Evolutionary conservation across 1,140 invertebrate genomes (phyloP).

Genomic region (Aporrectodea caliginosa): DNA sequence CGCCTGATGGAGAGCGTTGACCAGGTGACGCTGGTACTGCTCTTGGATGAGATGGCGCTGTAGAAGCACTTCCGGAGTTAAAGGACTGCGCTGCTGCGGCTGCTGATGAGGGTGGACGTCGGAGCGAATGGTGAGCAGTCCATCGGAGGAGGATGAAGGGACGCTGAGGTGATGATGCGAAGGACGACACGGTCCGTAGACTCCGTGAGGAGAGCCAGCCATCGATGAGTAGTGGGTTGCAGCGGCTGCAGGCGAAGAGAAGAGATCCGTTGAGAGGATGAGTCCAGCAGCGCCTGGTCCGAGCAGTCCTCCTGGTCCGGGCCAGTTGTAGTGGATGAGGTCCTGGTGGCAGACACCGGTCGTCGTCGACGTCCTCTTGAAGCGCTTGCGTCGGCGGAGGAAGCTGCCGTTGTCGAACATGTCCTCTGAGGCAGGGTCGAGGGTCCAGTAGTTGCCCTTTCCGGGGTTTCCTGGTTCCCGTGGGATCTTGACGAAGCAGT

Average conservation of each 20-base stretch:
- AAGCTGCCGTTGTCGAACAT: conserved; percentile 99
- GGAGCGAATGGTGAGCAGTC: background rate
- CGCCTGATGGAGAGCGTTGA: background rate
- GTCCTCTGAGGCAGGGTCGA: conserved; percentile 93
- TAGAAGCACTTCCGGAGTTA: background rate
- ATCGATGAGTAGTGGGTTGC: background rate
- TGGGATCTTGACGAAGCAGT: conserved; percentile 98
- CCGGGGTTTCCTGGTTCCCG: conserved; percentile 96
- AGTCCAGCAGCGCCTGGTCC: background rate
- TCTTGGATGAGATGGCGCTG: background rate
- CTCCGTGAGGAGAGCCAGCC: background rate
- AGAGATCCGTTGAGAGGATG: background rate
- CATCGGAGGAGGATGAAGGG: background rate
- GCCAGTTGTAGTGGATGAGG: background rate
- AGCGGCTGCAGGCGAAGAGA: background rate
- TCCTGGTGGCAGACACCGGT: background rate
- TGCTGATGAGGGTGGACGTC: conserved; percentile 1
- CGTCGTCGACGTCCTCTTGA: conserved; percentile 73
- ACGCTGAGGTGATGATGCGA: background rate
- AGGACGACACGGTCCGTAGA: background rate
- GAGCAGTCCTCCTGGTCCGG: background rate
- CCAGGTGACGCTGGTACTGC: background rate
- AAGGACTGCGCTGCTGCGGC: background rate
- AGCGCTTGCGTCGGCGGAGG: conserved; percentile 85
- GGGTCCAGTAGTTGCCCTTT: conserved; percentile 92